A percentile compares a stretch with the other conserved stretches of the same genome.
phyloP scores from a whole-genome alignment of 2,113 vertebrate species.

The Dasyornis broadbenti region DNA sequence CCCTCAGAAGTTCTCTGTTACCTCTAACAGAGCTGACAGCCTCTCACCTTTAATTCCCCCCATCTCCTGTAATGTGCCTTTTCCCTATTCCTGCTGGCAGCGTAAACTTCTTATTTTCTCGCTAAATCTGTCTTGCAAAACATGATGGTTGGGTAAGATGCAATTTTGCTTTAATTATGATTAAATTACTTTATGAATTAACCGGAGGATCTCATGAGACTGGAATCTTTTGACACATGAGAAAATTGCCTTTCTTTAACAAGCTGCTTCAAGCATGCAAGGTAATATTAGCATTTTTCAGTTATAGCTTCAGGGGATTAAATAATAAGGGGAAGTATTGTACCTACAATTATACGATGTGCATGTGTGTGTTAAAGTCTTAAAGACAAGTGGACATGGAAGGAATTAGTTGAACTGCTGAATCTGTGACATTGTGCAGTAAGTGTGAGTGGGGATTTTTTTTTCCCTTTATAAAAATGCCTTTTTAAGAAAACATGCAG shows the following conservation, averaged over 20 bases:
- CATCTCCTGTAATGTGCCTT: not conserved
- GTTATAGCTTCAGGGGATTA: constrained; percentile 67
- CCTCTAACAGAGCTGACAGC: not conserved
- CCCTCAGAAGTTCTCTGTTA: not conserved
- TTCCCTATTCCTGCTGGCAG: not conserved
- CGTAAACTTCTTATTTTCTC: not conserved
- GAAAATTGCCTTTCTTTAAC: constrained; percentile 63
- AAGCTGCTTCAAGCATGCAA: constrained; percentile 64
- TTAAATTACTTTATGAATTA: constrained; percentile 56
- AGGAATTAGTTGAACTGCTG: not conserved
- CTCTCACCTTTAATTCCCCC: not conserved
- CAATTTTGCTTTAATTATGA: constrained; percentile 64
- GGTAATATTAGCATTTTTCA: constrained; percentile 64
- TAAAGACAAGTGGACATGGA: not conserved
- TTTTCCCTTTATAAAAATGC: not conserved
- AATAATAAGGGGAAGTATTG: constrained; percentile 61
- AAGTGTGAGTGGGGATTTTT: not conserved
- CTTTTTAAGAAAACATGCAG: not conserved
- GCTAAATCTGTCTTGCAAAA: constrained; percentile 27
- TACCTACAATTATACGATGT: constrained; percentile 18
- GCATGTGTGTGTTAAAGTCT: not conserved
- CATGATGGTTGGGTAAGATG: not conserved
- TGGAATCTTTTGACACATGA: constrained; percentile 49
- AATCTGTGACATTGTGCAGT: not conserved
- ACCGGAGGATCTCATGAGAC: constrained; percentile 47